Conservation (phyloP, 2,113 vertebrate species). For the Periophthalmus modestus region DNA sequence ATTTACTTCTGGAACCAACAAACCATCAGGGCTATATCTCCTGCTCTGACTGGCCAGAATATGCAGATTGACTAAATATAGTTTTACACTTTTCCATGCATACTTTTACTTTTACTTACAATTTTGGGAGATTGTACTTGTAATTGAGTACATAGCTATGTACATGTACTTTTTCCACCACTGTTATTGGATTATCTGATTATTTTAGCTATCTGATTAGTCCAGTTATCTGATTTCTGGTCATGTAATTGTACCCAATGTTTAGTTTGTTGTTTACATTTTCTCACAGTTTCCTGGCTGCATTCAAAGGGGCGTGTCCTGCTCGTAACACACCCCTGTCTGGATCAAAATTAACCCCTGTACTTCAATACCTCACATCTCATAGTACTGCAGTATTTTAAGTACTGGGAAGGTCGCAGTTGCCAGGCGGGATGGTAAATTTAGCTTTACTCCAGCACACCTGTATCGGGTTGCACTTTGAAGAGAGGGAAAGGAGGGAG, state of each 20-base stretch:
- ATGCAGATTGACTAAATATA: too few species aligned
- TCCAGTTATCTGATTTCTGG: too few species aligned
- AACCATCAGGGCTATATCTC: too few species aligned
- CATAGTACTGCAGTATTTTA: slow-evolving; percentile 49
- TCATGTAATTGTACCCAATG: neutral
- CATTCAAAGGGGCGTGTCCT: slow-evolving; percentile 30
- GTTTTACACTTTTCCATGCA: too few species aligned
- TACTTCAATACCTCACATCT: neutral
- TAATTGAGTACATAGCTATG: too few species aligned
- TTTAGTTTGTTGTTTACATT: slow-evolving; percentile 46
- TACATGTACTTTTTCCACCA: too few species aligned
- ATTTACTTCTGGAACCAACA: too few species aligned
- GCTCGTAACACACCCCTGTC: slow-evolving; percentile 53
- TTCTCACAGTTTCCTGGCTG: slow-evolving; percentile 59
- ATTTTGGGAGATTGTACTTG: too few species aligned
- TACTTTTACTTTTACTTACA: too few species aligned
- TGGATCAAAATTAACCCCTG: slow-evolving; percentile 68
- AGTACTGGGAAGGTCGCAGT: slow-evolving; percentile 62
- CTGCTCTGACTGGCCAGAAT: too few species aligned
- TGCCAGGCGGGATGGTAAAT: slow-evolving; percentile 74
- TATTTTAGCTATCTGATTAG: too few species aligned
- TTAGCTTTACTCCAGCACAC: slow-evolving; percentile 77
- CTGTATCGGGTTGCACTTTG: slow-evolving; percentile 66
- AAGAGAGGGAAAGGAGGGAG: slow-evolving; percentile 30
- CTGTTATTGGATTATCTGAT: too few species aligned